Base-by-base conservation (phyloP, 1,140 invertebrate species). In the Melipona quadrifasciata region DNA sequence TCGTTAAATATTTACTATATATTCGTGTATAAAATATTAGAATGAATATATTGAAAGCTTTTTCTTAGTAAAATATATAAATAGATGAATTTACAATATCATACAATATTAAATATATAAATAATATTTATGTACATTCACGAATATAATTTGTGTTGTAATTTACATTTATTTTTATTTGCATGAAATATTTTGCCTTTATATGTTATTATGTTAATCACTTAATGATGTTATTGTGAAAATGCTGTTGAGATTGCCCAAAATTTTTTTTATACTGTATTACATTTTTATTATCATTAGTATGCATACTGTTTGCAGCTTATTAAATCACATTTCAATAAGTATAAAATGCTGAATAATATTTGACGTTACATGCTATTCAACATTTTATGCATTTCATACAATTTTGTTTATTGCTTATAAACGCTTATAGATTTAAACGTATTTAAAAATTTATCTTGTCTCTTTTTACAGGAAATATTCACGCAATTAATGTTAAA, bases 301-400 rank as follows among this genome's bases (percentile, higher is more conserved):
- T 70, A 79, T 86, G 84, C 84, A 82, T 72, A 61, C 27, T 77
- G 51, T 76, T 82, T 71, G 55, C 80, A 77, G 57, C 73, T 82
- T 85, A 75, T 58, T 85, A 70, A 82, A 55, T 68, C 53, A 85
- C 24, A 27, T 74, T 82, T 34, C 75, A 39, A 31, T 68, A 79
- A 53, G 8, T 64, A 79, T 71, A 39, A 70, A 71, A n/a, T 79
- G 57, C 64, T 72, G 47, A 84, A n/a, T n/a, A 79, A 19, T 47
- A 72, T 79, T 79, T 70, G 27, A 65, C 21, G 17, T 51, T 77
- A n/a, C 39, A 47, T 57, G 58, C 10, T 53, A 64, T 78, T 79
- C 55, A 77, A 19, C 8, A n/a, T 83, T 84, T 71, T 61, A 71
- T 47, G 21, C 31, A 34, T 64, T 71, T 79, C 61, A 64, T 72